Evolutionary conservation across 1,140 invertebrate genomes (phyloP).

Genomic region (Phortica variegata): DNA sequence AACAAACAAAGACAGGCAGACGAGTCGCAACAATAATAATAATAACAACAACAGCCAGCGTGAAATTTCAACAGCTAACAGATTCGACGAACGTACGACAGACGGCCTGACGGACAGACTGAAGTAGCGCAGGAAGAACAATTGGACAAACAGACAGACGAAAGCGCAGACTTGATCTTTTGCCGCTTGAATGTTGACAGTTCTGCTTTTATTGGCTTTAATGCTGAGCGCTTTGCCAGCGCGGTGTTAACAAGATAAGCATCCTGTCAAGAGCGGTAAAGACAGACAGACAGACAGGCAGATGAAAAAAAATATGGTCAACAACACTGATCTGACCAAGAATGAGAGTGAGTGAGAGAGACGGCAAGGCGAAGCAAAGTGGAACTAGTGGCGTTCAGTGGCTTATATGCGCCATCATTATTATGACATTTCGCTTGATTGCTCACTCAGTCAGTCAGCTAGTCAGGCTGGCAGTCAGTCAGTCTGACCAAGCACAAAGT

Average conservation of each 20-base stretch:
- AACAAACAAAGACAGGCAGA: no score
- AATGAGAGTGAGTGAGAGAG: no score
- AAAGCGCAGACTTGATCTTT: constrained; percentile 4
- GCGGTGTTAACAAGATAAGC: constrained; percentile 51
- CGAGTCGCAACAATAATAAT: no score
- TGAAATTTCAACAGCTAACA: no score
- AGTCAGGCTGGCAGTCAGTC: no score
- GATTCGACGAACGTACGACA: no score
- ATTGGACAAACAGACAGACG: no score
- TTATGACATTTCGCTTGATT: constrained; percentile 53
- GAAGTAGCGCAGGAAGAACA: not conserved
- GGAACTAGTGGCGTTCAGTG: not conserved
- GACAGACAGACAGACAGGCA: not conserved
- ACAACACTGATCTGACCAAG: no score
- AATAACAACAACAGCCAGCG: no score
- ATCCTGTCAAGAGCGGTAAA: constrained; percentile 28
- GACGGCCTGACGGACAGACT: no score
- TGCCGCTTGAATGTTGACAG: no score
- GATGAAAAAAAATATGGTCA: no score
- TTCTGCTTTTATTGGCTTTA: constrained; percentile 12
- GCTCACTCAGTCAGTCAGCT: constrained; percentile 26
- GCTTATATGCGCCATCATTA: constrained; percentile 44
- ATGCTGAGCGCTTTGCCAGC: constrained; percentile 19
- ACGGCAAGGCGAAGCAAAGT: not conserved
- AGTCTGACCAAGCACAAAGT: not conserved